Percentiles rank a stretch among this genome's conserved stretches.
These are phyloP conservation scores for Eupristina koningsbergeri DNA, from an alignment of 1,140 invertebrate species.

Conservation along the genomic window DNA sequence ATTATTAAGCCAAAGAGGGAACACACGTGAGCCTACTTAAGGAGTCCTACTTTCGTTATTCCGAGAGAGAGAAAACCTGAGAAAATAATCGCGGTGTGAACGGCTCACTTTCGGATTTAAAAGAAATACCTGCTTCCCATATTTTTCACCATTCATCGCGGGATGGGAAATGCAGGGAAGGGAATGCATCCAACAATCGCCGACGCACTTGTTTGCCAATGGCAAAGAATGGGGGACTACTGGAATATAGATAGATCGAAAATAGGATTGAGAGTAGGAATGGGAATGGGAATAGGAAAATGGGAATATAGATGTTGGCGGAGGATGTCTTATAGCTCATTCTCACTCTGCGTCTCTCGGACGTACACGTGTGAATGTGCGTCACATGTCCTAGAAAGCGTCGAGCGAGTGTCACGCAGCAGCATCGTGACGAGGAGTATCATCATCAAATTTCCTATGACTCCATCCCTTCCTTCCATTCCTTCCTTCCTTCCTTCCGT, in stretches of 20 bases:
- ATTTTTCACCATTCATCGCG: neutral
- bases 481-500: no score
- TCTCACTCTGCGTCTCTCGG: neutral
- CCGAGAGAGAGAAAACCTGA: constrained; percentile 33
- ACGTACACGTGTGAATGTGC: neutral
- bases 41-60: constrained; percentile 42
- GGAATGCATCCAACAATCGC: neutral
- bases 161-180: neutral
- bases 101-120: constrained; percentile 21
- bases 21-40: constrained; percentile 26
- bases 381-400: constrained; percentile 23
- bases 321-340: neutral
- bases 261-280: no score
- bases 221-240: no score
- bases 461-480: no score
- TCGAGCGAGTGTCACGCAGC: neutral
- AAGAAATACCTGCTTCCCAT: neutral
- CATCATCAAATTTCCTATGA: constrained; percentile 20
- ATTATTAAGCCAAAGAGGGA: neutral
- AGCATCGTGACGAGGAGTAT: neutral
- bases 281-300: no score
- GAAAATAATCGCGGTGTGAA: constrained; percentile 25
- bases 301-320: no score
- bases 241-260: no score
- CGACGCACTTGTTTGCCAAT: neutral